These are phyloP conservation scores for Agonum fuliginosum DNA, from an alignment of 2,888 invertebrate genomes.

Conservation along the genomic window DNA sequence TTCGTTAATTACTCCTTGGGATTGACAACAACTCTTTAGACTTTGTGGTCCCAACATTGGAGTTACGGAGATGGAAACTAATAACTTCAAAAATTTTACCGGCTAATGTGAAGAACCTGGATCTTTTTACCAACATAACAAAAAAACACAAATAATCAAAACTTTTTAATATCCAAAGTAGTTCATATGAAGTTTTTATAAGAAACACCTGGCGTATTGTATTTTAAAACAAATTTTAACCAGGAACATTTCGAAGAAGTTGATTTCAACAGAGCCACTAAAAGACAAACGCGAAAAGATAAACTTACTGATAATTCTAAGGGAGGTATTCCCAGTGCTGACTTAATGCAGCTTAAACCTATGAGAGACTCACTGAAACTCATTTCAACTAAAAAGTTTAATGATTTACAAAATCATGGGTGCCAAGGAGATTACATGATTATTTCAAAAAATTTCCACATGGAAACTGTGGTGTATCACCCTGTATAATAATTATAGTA, in stretches of 20 bases:
- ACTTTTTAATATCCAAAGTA: too few relatives aligned
- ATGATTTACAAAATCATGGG: too few relatives aligned
- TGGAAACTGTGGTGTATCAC: too few relatives aligned
- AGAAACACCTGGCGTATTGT: slow-evolving; percentile 34
- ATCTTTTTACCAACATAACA: neutral
- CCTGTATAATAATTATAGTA: too few relatives aligned
- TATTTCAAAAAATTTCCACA: too few relatives aligned
- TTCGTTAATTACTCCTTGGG: slow-evolving; percentile 46
- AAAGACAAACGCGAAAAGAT: slow-evolving; percentile 33
- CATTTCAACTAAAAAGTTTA: slow-evolving; percentile 31
- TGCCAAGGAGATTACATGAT: too few relatives aligned
- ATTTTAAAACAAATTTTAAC: slow-evolving; percentile 21
- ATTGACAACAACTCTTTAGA: slow-evolving; percentile 43
- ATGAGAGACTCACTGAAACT: slow-evolving; percentile 33
- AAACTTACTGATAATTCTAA: too few relatives aligned
- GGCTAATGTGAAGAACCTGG: neutral
- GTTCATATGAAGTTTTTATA: slow-evolving; percentile 40
- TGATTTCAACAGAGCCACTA: slow-evolving; percentile 43
- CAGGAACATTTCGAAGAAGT: slow-evolving; percentile 18
- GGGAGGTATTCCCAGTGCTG: slow-evolving; percentile 20
- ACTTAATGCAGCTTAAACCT: slow-evolving; percentile 10
- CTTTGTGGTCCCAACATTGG: neutral
- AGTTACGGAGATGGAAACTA: neutral
- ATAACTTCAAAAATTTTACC: neutral
- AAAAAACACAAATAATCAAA: slow-evolving; percentile 9